A percentile compares a stretch with the other conserved stretches of the same genome.
phyloP scores from a whole-genome alignment of 2,797 vertebrate genomes.

The Dallia pectoralis region DNA sequence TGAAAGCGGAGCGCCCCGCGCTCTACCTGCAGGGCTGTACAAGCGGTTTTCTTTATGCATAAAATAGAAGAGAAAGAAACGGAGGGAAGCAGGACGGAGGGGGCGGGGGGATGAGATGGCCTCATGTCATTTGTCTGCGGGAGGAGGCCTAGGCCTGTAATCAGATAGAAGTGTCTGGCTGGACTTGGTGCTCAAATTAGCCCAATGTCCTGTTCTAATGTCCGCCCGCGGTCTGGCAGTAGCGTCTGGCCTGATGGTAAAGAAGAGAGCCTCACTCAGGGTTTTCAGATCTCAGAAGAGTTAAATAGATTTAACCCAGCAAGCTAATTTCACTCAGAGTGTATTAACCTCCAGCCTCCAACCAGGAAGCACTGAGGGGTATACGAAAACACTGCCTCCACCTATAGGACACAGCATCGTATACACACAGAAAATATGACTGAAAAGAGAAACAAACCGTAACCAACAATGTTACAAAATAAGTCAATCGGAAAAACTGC shows the following conservation, averaged over 20 bases:
- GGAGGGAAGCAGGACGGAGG: conserved; percentile 13
- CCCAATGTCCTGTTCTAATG: conserved; percentile 31
- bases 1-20: conserved; percentile 78
- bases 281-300: background rate
- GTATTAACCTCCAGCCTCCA: background rate
- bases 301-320: conserved; percentile 3
- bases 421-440: background rate
- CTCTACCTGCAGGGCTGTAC: conserved; percentile 82
- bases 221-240: background rate
- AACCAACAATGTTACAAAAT: background rate
- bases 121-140: conserved; percentile 37
- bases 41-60: conserved; percentile 80
- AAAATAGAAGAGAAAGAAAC: conserved; percentile 52
- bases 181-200: conserved; percentile 11
- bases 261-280: background rate
- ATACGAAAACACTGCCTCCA: background rate
- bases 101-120: conserved; percentile 47
- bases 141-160: conserved; percentile 36
- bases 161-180: conserved; percentile 29
- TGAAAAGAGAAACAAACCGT: background rate
- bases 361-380: background rate
- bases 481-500: background rate
- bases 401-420: background rate
- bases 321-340: conserved; percentile 7
- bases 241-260: background rate